Evolutionary conservation across 2,888 invertebrate genomes (phyloP).

Genomic region (Pachliopta kotzebuea): DNA sequence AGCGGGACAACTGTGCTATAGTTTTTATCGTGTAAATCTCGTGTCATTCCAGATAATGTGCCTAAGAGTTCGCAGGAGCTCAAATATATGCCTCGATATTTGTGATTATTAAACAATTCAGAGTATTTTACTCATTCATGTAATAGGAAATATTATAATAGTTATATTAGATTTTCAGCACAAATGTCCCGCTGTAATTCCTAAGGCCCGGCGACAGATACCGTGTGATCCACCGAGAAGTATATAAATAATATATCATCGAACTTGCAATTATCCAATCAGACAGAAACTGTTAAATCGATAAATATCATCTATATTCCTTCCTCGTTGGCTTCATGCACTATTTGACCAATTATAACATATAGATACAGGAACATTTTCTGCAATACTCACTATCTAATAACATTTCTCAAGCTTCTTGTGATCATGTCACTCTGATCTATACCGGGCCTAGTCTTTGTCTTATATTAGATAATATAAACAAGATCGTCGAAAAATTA

Average conservation of each 20-base stretch:
- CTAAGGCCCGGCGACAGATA: slow-evolving; percentile 11
- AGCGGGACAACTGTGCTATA: slow-evolving; percentile 61
- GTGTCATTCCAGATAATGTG: slow-evolving; percentile 66
- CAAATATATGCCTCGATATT: slow-evolving; percentile 55
- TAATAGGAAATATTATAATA: slow-evolving; percentile 36
- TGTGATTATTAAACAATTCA: slow-evolving; percentile 24
- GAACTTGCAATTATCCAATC: too few species aligned
- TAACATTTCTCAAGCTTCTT: too few species aligned
- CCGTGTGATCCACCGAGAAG: slow-evolving; percentile 11
- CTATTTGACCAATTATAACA: too few species aligned
- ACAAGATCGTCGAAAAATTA: background rate
- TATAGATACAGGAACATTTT: too few species aligned
- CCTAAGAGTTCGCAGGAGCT: slow-evolving; percentile 63
- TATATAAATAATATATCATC: too few species aligned
- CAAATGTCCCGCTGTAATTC: slow-evolving; percentile 61
- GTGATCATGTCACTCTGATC: background rate
- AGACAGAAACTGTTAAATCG: too few species aligned
- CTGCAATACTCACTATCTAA: too few species aligned
- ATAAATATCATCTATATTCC: too few species aligned
- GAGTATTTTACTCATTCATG: slow-evolving; percentile 13
- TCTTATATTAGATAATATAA: background rate
- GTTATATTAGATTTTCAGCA: slow-evolving; percentile 40
- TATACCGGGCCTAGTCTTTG: slow-evolving; percentile 36
- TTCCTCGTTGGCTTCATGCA: too few species aligned
- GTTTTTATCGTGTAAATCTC: slow-evolving; percentile 37